Conservation (phyloP, 2,888 invertebrate species). For the Amphipoea lucens region DNA sequence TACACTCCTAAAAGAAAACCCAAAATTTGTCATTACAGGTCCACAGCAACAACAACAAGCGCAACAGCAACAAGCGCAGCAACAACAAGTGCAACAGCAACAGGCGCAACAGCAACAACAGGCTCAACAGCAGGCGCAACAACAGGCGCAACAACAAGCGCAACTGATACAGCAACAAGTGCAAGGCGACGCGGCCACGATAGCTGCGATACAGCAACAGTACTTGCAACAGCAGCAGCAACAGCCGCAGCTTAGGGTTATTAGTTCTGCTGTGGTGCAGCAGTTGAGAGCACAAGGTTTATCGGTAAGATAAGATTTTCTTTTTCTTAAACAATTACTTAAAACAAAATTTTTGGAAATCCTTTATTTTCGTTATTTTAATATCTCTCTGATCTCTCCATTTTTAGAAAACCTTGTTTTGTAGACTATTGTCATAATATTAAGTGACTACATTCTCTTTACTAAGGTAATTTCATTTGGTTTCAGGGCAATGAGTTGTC, state of each 20-base stretch:
- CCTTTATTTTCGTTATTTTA: not conserved
- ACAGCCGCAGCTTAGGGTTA: constrained; percentile 90
- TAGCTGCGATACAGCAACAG: constrained; percentile 88
- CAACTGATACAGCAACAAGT: constrained; percentile 84
- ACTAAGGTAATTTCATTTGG: not conserved
- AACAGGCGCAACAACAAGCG: constrained; percentile 77
- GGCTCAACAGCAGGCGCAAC: constrained; percentile 74
- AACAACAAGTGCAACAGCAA: constrained; percentile 61
- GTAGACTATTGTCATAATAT: not conserved
- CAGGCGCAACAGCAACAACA: constrained; percentile 77
- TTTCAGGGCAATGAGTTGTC: constrained; percentile 88
- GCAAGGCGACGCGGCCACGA: constrained; percentile 86
- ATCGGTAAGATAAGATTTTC: constrained; percentile 68
- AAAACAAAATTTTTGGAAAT: no score
- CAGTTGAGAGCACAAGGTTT: constrained; percentile 90
- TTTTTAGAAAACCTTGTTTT: not conserved
- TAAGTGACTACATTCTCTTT: not conserved
- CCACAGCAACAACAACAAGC: constrained; percentile 70
- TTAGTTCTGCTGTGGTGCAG: constrained; percentile 90
- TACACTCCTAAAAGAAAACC: not conserved
- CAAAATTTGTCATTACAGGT: constrained; percentile 50
- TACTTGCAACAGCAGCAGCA: constrained; percentile 88
- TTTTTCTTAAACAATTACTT: not conserved
- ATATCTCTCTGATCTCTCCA: not conserved
- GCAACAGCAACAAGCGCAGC: constrained; percentile 65